Evolutionary conservation across 2,797 vertebrate species (phyloP), one percentile per base, ranked within the genome.

Genomic region (Coccyzus lansbergi): DNA sequence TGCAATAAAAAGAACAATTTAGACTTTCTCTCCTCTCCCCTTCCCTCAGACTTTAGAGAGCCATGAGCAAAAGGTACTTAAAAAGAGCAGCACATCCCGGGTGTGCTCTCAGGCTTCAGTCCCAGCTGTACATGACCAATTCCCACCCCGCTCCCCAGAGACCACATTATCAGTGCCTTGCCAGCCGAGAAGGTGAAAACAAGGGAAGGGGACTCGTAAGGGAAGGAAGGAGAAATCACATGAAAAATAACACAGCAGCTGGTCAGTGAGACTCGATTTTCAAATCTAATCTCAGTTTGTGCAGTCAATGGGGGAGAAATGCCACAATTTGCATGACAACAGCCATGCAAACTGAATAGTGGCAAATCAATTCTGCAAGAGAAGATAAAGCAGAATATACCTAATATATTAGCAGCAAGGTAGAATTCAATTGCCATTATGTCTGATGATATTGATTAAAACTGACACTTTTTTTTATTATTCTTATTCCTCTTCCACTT

Each of bases 291-390:
- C 98, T 98, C 65, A 3, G 96, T 87, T 98, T 95, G 97, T 94
- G 96, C 97, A 97, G 96, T 97, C 97, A 96, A 92, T 90, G 94
- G 88, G 96, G 91, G 96, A 97, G 97, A 98, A 98, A 98, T 96
- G 92, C 92, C 97, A 87, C 78, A 12, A 98, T 98, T 98, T 98
- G 97, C 98, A 98, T 98, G 96, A 98, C 98, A 98, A 98, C 94
- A 83, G 95, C 96, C 92, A 87, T 94, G 97, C 90, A 22, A 97
- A 96, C 94, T 96, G 97, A 97, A 97, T 95, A 91, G 96, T 69
- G 83, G 97, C 95, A 95, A 98, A 97, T 97, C 97, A 97, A 97
- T 98, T 97, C 98, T 98, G 98, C 78, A 58, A 20, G 85, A 97
- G 64, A 92, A 98, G 98, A 98, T 98, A 98, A 98, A 97, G 95